Conservation (phyloP, 2,113 vertebrate genomes). For the Lasiurus cinereus region DNA sequence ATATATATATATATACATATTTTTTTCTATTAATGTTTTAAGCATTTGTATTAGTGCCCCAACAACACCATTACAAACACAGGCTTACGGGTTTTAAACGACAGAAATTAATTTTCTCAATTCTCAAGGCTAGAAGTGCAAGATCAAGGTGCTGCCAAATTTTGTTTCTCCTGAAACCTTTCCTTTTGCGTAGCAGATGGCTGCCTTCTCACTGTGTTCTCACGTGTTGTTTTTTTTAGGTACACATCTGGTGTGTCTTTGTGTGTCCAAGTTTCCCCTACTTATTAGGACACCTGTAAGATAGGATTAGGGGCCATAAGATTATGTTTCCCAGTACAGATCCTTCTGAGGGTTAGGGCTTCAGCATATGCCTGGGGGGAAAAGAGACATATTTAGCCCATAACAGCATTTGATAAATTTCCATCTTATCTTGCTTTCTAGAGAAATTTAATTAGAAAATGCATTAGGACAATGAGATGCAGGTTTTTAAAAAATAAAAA, state of each 20-base stretch:
- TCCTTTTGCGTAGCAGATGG: not conserved
- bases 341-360: not conserved
- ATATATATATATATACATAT: not conserved
- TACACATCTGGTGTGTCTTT: not conserved
- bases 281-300: not conserved
- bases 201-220: not conserved
- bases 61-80: not conserved
- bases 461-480: not conserved
- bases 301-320: not conserved
- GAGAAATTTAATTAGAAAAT: not conserved
- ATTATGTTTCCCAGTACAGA: not conserved
- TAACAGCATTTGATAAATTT: not conserved
- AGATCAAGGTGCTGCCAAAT: not conserved
- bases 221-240: not conserved
- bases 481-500: not conserved
- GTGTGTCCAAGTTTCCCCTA: not conserved
- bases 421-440: slow-evolving; percentile 26
- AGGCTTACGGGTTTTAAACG: not conserved
- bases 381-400: not conserved
- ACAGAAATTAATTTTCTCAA: not conserved
- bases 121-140: not conserved
- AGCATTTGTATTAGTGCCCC: not conserved
- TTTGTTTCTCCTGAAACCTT: not conserved
- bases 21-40: slow-evolving; percentile 7
- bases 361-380: not conserved